These are phyloP conservation scores for Datnioides undecimradiatus DNA, from an alignment of 2,113 vertebrate genomes.

Conservation along the genomic window DNA sequence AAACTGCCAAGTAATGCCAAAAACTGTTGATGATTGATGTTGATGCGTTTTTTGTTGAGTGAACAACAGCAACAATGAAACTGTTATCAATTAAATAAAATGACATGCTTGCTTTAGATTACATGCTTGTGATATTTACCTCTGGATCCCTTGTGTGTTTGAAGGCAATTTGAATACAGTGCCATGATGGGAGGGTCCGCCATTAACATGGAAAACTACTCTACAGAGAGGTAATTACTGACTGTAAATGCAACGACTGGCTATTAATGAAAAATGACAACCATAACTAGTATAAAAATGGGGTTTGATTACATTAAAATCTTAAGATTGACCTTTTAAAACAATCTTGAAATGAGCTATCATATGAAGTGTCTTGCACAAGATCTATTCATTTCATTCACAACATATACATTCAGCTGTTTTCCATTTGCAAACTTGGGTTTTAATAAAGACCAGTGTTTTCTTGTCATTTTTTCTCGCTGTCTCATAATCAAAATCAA, in stretches of 20 bases:
- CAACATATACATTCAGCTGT: slow-evolving; percentile 8
- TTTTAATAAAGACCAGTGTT: slow-evolving; percentile 38
- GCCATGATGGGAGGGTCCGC: neutral
- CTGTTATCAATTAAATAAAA: neutral
- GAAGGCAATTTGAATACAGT: neutral
- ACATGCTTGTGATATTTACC: neutral
- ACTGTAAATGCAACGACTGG: neutral
- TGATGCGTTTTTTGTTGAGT: too few species aligned
- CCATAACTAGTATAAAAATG: neutral
- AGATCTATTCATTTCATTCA: neutral
- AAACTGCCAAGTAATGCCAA: too few species aligned
- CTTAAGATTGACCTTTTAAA: neutral
- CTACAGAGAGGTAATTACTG: neutral
- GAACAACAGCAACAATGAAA: neutral
- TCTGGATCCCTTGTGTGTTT: neutral
- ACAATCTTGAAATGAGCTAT: neutral
- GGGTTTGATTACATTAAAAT: neutral
- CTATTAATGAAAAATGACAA: neutral
- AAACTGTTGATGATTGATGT: too few species aligned
- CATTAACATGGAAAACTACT: neutral
- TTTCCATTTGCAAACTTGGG: slow-evolving; percentile 8
- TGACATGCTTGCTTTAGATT: neutral
- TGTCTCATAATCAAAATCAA: neutral
- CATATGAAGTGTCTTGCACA: neutral
- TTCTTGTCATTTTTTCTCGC: slow-evolving; percentile 33